These are phyloP conservation scores for Natrix natrix DNA, from an alignment of 2,797 vertebrate species.

Conservation along the genomic window DNA sequence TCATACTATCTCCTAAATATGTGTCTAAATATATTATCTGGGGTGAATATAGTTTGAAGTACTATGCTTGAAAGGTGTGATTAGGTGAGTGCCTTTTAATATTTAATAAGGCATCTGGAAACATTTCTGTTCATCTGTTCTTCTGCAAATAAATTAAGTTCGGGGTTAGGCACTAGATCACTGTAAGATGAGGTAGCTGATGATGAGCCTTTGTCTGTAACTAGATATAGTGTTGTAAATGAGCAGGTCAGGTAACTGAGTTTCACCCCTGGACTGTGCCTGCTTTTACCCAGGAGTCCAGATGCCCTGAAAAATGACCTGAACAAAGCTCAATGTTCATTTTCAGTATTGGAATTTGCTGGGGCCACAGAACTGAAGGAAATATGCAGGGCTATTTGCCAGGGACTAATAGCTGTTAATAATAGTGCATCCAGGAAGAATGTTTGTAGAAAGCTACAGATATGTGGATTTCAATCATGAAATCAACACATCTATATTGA, in stretches of 20 bases:
- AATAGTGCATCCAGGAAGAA: not conserved
- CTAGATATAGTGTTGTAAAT: not conserved
- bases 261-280: not conserved
- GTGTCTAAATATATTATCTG: not conserved
- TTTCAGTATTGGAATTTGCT: not conserved
- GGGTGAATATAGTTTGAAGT: not conserved
- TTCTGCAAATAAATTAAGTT: not conserved
- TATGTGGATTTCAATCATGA: not conserved
- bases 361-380: not conserved
- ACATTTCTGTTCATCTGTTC: not conserved
- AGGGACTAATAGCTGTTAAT: not conserved
- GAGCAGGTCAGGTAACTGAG: not conserved
- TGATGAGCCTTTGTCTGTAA: not conserved
- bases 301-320: not conserved
- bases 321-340: not conserved
- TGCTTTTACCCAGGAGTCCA: not conserved
- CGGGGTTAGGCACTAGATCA: not conserved
- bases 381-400: not conserved
- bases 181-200: slow-evolving; percentile 2
- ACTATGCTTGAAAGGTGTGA: not conserved
- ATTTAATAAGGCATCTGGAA: slow-evolving; percentile 22
- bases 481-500: not conserved
- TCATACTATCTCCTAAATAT: not conserved
- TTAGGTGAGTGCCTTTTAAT: slow-evolving; percentile 14
- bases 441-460: not conserved